A percentile compares a stretch with the other conserved stretches of the same genome.
Evolutionary conservation across 2,888 invertebrate species (phyloP).

Genomic region (Deroplatys truncata): DNA sequence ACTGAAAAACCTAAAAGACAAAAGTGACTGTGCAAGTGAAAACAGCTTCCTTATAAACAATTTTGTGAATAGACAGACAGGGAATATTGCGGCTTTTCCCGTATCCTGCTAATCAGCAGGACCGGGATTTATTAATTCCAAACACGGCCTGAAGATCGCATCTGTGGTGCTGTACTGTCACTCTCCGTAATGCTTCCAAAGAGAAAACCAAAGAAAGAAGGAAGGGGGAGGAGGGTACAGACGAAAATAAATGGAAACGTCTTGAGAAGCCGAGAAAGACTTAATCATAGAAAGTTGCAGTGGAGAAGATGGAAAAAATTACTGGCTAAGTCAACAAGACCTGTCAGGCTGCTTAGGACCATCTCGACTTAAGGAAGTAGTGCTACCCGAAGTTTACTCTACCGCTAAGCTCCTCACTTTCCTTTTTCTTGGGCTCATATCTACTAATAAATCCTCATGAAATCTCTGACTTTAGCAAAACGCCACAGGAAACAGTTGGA

Average conservation of each 20-base stretch:
- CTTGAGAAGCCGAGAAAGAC: not conserved
- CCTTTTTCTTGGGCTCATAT: not conserved
- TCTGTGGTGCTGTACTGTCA: not conserved
- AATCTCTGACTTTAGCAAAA: not conserved
- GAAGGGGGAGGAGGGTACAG: not conserved
- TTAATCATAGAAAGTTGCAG: not conserved
- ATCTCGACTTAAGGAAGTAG: not conserved
- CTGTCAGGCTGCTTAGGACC: not conserved
- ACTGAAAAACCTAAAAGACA: too few species aligned
- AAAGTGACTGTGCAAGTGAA: not conserved
- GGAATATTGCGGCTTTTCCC: not conserved
- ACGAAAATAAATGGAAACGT: not conserved
- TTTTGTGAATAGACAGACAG: not conserved
- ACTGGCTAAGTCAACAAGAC: not conserved
- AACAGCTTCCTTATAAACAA: not conserved
- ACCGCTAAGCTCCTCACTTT: not conserved
- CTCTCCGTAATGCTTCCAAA: not conserved
- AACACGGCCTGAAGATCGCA: not conserved
- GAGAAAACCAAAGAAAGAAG: not conserved
- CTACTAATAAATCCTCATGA: not conserved
- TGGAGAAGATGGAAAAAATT: not conserved
- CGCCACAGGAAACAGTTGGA: not conserved
- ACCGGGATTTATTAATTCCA: slow-evolving; percentile 1
- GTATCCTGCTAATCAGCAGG: not conserved
- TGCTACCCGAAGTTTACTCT: not conserved